Evolutionary conservation across 2,888 invertebrate species (phyloP).

Genomic region (Oscheius onirici): DNA sequence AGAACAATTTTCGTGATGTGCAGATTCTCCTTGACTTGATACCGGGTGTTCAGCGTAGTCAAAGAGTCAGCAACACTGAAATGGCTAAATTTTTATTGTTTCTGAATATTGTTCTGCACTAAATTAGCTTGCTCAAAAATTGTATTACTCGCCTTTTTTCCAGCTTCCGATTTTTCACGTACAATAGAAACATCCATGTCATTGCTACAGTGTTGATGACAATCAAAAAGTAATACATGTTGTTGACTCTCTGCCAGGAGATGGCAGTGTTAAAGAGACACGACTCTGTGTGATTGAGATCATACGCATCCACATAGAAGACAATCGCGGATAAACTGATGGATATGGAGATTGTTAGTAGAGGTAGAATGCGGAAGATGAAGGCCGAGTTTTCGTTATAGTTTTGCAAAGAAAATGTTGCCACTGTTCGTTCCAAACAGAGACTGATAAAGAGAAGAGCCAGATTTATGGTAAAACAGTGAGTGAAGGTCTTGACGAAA

Average conservation of each 20-base stretch:
- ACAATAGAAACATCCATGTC: conserved; percentile 1
- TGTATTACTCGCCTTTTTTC: not conserved
- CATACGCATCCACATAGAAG: conserved; percentile 1
- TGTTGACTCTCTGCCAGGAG: conserved; percentile 15
- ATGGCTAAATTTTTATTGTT: too few relatives aligned
- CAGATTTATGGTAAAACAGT: conserved; percentile 8
- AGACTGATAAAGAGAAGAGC: conserved; percentile 12
- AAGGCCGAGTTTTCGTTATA: not conserved
- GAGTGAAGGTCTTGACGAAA: conserved; percentile 8
- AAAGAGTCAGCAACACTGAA: not conserved
- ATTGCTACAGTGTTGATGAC: conserved; percentile 3
- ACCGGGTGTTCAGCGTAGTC: not conserved
- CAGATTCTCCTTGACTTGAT: conserved; percentile 22
- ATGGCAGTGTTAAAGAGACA: conserved; percentile 19
- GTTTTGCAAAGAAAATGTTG: not conserved
- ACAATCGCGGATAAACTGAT: not conserved
- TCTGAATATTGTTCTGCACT: too few relatives aligned
- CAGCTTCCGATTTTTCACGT: not conserved
- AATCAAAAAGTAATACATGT: conserved; percentile 12
- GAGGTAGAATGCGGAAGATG: not conserved
- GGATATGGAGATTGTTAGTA: not conserved
- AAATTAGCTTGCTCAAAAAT: not conserved
- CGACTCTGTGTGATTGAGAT: conserved; percentile 1
- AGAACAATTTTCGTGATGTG: conserved; percentile 15
- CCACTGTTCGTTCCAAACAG: conserved; percentile 5